Percentiles rank a stretch among this genome's conserved stretches.
Evolutionary conservation across 2,888 invertebrate genomes (phyloP).

Genomic region (Scrobipalpa atriplicella): DNA sequence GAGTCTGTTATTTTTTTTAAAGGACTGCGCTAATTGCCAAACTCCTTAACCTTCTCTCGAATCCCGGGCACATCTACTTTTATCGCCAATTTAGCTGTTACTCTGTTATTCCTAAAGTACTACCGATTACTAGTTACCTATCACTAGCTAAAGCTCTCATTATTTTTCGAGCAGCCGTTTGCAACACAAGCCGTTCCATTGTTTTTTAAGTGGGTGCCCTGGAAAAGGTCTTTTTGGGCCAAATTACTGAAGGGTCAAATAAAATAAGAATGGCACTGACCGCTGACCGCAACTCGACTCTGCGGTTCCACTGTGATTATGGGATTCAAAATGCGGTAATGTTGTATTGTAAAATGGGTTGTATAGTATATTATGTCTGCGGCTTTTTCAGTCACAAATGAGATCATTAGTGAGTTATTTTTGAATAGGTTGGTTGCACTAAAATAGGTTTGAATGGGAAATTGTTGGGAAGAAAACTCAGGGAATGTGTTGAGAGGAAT

Average conservation of each 20-base stretch:
- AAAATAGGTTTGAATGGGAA: neutral
- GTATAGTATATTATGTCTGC: constrained; percentile 1
- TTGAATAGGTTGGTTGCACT: neutral
- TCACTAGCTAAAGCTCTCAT: constrained; percentile 29
- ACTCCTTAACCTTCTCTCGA: no score
- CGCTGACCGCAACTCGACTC: constrained; percentile 11
- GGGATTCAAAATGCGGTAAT: neutral
- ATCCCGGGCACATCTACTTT: no score
- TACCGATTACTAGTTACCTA: constrained; percentile 24
- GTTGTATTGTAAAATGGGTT: neutral
- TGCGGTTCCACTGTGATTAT: neutral
- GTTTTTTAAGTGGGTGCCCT: constrained; percentile 45
- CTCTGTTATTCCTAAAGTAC: neutral
- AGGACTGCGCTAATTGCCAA: no score
- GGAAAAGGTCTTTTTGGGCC: constrained; percentile 16
- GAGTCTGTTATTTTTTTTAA: no score
- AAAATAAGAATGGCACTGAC: constrained; percentile 9
- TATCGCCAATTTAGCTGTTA: no score
- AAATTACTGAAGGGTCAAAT: constrained; percentile 23
- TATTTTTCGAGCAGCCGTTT: constrained; percentile 60
- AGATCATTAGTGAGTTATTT: constrained; percentile 6
- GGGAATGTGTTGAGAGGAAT: neutral
- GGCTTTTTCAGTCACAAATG: constrained; percentile 9
- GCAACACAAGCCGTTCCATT: constrained; percentile 64
- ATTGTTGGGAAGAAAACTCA: neutral